Percentiles rank a stretch among this genome's conserved stretches.
phyloP scores from a whole-genome alignment of 2,888 invertebrate species.

The Portevinia maculata region DNA sequence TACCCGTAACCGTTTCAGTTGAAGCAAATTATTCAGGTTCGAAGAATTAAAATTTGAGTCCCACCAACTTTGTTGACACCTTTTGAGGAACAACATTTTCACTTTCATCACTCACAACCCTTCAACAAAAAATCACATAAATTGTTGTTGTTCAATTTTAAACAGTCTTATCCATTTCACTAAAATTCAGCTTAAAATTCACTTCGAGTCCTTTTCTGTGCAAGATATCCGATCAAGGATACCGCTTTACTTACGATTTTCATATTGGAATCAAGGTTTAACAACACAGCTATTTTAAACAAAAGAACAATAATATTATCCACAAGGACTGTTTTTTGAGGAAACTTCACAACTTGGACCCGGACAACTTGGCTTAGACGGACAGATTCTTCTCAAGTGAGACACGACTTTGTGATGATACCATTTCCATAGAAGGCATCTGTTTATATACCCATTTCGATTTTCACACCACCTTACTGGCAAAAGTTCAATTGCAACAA shows the following conservation, averaged over 20 bases:
- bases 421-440: constrained; percentile 71
- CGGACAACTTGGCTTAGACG: constrained; percentile 21
- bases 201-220: constrained; percentile 48
- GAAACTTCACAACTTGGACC: constrained; percentile 45
- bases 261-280: constrained; percentile 43
- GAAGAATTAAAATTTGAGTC: too few relatives aligned
- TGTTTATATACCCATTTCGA: constrained; percentile 70
- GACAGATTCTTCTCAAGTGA: constrained; percentile 37
- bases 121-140: background rate
- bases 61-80: too few relatives aligned
- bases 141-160: background rate
- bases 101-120: background rate
- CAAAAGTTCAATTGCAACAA: constrained; percentile 71
- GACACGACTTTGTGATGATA: constrained; percentile 69
- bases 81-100: background rate
- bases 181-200: constrained; percentile 30
- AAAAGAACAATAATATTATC: constrained; percentile 5
- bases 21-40: too few relatives aligned
- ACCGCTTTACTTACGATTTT: constrained; percentile 67
- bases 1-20: too few relatives aligned
- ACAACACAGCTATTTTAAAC: constrained; percentile 2
- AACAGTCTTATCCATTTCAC: constrained; percentile 12
- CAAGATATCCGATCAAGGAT: background rate
- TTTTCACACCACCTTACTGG: constrained; percentile 64
- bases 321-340: constrained; percentile 26